Evolutionary conservation across 2,797 vertebrate species (phyloP).

Genomic region (Gorsachius magnificus): DNA sequence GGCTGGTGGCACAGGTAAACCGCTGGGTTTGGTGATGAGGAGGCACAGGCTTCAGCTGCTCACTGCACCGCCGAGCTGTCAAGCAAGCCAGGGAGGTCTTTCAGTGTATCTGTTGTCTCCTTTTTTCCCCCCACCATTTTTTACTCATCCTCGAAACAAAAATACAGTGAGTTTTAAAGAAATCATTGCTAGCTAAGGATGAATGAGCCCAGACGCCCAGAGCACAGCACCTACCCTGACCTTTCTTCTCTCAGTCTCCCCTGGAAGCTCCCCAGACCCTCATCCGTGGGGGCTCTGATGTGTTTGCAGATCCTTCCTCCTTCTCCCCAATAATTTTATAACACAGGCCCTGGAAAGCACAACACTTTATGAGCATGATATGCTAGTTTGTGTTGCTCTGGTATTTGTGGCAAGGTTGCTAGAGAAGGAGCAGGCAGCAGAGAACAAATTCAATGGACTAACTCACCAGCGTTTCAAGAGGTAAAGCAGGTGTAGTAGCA

Average conservation of each 20-base stretch:
- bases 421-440: background rate
- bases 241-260: background rate
- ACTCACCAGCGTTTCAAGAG: background rate
- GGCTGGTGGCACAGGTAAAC: background rate
- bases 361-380: background rate
- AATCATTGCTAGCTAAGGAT: background rate
- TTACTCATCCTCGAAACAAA: background rate
- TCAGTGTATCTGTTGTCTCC: background rate
- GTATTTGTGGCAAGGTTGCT: background rate
- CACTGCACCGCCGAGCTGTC: background rate
- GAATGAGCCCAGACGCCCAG: background rate
- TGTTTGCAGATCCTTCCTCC: background rate
- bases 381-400: background rate
- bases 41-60: background rate
- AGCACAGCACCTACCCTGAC: background rate
- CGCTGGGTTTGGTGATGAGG: background rate
- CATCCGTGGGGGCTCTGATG: fast-evolving
- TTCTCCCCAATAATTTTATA: background rate
- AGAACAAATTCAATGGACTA: background rate
- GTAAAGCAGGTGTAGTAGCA: background rate
- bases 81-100: background rate
- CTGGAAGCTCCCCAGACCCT: background rate
- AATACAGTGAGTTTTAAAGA: background rate
- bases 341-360: background rate
- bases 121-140: fast-evolving